Evolutionary conservation across 2,888 invertebrate genomes (phyloP).

Genomic region (Allolobophora icterica): DNA sequence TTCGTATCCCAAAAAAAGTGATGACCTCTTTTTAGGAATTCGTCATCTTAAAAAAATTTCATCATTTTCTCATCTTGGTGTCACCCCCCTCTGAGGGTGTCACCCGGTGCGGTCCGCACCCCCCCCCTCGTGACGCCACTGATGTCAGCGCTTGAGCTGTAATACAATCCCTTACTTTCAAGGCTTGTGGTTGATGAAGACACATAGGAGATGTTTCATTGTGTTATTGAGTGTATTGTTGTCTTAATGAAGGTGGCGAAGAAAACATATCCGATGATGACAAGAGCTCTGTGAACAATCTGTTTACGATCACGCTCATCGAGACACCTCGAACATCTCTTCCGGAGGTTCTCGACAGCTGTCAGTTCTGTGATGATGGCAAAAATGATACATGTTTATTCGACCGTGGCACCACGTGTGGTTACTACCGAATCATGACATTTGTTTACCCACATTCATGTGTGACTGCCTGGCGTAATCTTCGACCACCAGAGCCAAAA

Average conservation of each 20-base stretch:
- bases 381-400: slow-evolving; percentile 22
- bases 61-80: too few species aligned
- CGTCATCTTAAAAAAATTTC: too few species aligned
- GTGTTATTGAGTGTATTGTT: background rate
- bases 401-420: slow-evolving; percentile 28
- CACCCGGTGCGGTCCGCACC: too few species aligned
- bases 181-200: background rate
- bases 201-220: background rate
- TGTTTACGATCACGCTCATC: background rate
- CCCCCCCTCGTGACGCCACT: too few species aligned
- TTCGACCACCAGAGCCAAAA: background rate
- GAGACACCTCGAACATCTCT: slow-evolving; percentile 32
- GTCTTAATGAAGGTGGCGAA: background rate
- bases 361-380: slow-evolving; percentile 23
- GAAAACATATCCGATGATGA: background rate
- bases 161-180: background rate
- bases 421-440: slow-evolving; percentile 33
- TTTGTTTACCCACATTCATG: slow-evolving; percentile 35
- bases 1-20: too few species aligned
- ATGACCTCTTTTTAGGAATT: too few species aligned
- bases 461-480: background rate
- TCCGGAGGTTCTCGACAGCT: slow-evolving; percentile 3
- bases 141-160: background rate
- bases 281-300: background rate
- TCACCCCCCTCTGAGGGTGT: too few species aligned